These are phyloP conservation scores for Diloba caeruleocephala DNA, from an alignment of 2,888 invertebrate species.

Conservation along the genomic window DNA sequence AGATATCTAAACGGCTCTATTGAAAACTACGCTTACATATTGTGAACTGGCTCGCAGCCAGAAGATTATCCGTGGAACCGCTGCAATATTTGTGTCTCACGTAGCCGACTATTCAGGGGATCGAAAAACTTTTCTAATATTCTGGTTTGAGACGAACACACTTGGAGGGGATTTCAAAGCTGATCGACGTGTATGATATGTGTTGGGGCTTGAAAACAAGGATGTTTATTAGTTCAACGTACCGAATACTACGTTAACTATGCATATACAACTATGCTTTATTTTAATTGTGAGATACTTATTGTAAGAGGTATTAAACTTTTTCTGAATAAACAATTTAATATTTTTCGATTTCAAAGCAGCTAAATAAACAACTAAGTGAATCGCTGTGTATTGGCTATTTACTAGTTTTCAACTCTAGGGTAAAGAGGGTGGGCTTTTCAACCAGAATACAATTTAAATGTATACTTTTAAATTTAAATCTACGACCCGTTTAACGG, in stretches of 20 bases:
- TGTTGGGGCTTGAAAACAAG: too few relatives aligned
- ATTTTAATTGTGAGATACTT: too few relatives aligned
- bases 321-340: too few relatives aligned
- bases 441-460: constrained; percentile 32
- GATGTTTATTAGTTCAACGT: too few relatives aligned
- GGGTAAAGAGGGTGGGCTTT: constrained; percentile 32
- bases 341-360: too few relatives aligned
- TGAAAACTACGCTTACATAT: constrained; percentile 76
- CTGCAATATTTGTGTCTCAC: constrained; percentile 86
- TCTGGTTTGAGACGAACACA: constrained; percentile 76
- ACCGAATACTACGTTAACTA: too few relatives aligned
- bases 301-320: too few relatives aligned
- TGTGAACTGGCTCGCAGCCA: constrained; percentile 84
- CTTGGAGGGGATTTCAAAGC: constrained; percentile 70
- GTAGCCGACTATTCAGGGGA: constrained; percentile 81
- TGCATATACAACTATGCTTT: too few relatives aligned
- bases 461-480: constrained; percentile 46
- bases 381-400: constrained; percentile 10
- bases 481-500: constrained; percentile 29
- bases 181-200: constrained; percentile 62
- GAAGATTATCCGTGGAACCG: constrained; percentile 77
- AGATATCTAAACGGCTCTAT: constrained; percentile 60
- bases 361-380: too few relatives aligned
- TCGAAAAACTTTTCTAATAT: constrained; percentile 89
- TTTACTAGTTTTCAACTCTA: constrained; percentile 25